Conservation (phyloP, 2,888 invertebrate genomes). For the Actias luna region DNA sequence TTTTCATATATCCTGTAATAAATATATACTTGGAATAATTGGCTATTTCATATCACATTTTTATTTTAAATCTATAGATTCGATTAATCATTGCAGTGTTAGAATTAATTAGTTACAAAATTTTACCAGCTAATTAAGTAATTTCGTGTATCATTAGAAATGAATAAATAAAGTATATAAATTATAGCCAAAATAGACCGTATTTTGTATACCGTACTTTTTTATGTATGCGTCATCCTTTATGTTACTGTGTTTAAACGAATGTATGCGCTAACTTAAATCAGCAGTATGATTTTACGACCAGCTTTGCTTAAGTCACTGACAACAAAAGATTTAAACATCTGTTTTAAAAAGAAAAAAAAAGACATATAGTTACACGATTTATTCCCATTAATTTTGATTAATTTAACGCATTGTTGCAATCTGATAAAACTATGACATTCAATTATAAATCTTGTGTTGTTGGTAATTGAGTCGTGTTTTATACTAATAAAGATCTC, state of each 20-base stretch:
- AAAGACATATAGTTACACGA: not conserved
- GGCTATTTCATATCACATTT: too few relatives aligned
- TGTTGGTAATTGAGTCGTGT: slow-evolving; percentile 38
- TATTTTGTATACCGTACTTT: not conserved
- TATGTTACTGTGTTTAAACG: not conserved
- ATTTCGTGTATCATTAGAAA: too few relatives aligned
- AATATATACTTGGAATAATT: too few relatives aligned
- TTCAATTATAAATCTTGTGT: not conserved
- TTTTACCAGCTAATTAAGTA: too few relatives aligned
- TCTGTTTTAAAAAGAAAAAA: not conserved
- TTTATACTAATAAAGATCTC: slow-evolving; percentile 1
- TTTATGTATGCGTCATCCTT: not conserved
- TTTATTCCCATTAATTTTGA: not conserved
- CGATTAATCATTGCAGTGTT: too few relatives aligned
- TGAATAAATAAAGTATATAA: too few relatives aligned
- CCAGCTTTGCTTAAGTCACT: not conserved
- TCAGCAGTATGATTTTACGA: not conserved
- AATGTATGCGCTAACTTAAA: not conserved
- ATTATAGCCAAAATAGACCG: too few relatives aligned
- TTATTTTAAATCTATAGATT: too few relatives aligned
- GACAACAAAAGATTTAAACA: not conserved
- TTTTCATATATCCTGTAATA: too few relatives aligned
- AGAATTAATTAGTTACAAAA: too few relatives aligned
- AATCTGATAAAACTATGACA: not conserved
- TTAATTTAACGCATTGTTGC: not conserved